phyloP scores from a whole-genome alignment of 2,888 invertebrate genomes.

The Polyommatus icarus region DNA sequence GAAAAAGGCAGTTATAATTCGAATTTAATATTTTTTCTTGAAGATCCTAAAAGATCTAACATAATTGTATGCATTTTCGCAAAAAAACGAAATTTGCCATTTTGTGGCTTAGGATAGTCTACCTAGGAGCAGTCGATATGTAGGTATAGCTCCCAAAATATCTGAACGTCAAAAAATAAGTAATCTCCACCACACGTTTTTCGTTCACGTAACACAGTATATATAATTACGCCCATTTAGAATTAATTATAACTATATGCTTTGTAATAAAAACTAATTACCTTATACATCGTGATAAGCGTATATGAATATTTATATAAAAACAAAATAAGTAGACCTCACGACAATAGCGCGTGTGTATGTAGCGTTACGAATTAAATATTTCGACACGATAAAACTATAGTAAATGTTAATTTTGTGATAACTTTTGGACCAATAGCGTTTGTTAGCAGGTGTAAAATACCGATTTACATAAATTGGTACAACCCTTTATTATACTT shows the following conservation, averaged over 20 bases:
- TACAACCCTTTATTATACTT: slow-evolving; percentile 28
- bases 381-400: slow-evolving; percentile 21
- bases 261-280: slow-evolving; percentile 30
- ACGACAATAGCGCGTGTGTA: slow-evolving; percentile 17
- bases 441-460: slow-evolving; percentile 22
- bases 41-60: no score
- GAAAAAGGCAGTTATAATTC: no score
- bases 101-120: no score
- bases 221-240: slow-evolving; percentile 20
- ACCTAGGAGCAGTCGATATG: no score
- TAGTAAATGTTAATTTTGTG: slow-evolving; percentile 18
- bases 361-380: slow-evolving; percentile 22
- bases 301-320: slow-evolving; percentile 30
- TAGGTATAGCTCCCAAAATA: not conserved
- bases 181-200: not conserved
- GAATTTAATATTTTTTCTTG: no score
- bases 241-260: slow-evolving; percentile 30
- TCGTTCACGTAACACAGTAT: slow-evolving; percentile 23
- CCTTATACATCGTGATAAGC: slow-evolving; percentile 28
- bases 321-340: slow-evolving; percentile 24
- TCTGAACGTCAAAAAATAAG: not conserved
- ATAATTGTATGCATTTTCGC: no score
- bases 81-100: no score
- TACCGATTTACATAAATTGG: slow-evolving; percentile 21
- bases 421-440: slow-evolving; percentile 25